Evolutionary conservation across 2,113 vertebrate species (phyloP).

Genomic region (Oceanites oceanicus): DNA sequence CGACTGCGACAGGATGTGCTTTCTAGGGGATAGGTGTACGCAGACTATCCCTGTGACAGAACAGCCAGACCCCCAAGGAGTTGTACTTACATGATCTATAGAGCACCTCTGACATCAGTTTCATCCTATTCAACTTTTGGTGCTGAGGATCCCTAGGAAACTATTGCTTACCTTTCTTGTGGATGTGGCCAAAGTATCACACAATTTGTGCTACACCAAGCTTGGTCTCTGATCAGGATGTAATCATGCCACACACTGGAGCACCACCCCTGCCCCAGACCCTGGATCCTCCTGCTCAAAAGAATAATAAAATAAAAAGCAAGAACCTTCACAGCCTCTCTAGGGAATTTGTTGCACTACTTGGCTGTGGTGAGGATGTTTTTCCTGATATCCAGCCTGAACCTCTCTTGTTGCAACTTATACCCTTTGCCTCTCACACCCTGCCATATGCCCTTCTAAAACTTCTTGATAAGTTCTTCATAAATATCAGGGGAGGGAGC

Average conservation of each 20-base stretch:
- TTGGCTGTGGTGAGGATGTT: neutral
- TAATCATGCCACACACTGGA: neutral
- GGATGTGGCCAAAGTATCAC: neutral
- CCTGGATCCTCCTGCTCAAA: neutral
- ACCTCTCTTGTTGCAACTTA: neutral
- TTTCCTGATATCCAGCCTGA: neutral
- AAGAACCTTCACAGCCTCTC: neutral
- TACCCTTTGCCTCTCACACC: neutral
- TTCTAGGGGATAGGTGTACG: neutral
- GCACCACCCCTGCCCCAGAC: neutral
- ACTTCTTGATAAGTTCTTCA: neutral
- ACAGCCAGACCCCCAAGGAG: neutral
- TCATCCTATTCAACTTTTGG: neutral
- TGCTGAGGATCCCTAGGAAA: neutral
- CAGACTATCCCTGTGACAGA: neutral
- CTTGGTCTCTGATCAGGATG: neutral
- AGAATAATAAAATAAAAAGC: neutral
- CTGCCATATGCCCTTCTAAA: neutral
- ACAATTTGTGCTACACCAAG: neutral
- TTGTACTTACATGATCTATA: neutral
- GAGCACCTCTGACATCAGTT: neutral
- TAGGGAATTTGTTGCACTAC: neutral
- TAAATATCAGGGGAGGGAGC: neutral
- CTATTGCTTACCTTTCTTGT: rapidly evolving
- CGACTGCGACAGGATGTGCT: neutral